Percentiles rank a stretch among this genome's conserved stretches.
phyloP scores from a whole-genome alignment of 2,113 vertebrate genomes.

The Cyphomyrus plagiostoma region DNA sequence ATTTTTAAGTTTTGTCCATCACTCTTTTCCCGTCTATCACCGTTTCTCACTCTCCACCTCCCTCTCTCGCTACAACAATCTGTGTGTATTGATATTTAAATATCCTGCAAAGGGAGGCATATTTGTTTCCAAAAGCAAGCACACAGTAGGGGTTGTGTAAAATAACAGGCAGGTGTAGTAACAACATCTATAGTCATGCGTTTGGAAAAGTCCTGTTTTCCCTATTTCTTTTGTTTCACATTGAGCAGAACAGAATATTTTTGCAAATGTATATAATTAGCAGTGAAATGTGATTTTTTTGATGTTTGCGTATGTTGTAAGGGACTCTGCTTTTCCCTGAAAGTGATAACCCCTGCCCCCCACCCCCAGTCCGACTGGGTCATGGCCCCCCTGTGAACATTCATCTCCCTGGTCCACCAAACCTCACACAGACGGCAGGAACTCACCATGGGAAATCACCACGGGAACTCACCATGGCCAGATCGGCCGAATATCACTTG shows the following conservation, averaged over 20 bases:
- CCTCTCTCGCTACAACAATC: too few relatives aligned
- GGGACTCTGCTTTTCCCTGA: background rate
- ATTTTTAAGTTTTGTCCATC: background rate
- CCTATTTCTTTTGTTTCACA: background rate
- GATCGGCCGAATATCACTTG: background rate
- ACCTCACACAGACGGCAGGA: background rate
- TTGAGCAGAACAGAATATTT: background rate
- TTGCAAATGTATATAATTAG: background rate
- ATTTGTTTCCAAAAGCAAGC: background rate
- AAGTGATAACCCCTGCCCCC: background rate
- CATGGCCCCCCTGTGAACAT: background rate
- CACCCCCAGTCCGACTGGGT: background rate
- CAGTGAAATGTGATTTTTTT: background rate
- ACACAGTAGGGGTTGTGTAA: background rate
- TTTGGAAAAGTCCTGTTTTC: background rate
- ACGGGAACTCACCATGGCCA: background rate
- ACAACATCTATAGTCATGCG: background rate
- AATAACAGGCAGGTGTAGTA: background rate
- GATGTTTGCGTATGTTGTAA: background rate
- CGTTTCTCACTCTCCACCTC: background rate
- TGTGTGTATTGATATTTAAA: constrained; percentile 14
- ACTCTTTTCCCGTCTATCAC: background rate
- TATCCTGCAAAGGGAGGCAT: background rate
- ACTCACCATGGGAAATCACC: background rate
- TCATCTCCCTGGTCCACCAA: background rate